Conservation (phyloP, 2,888 invertebrate species). For the Cecidostiba fungosa region DNA sequence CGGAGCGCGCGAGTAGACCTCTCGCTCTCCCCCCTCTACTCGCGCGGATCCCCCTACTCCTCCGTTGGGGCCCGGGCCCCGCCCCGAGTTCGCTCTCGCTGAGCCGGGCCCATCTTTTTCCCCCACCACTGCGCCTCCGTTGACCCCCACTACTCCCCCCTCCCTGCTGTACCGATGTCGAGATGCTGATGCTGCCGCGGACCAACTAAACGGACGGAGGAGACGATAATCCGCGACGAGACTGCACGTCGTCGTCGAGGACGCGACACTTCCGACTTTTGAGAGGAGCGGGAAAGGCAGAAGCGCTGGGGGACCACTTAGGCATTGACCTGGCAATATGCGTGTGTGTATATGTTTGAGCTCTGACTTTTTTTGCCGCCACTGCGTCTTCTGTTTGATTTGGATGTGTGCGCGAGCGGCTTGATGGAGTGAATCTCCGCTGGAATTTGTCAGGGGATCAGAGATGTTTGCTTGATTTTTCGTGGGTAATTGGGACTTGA, state of each 20-base stretch:
- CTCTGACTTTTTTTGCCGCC: conserved; percentile 41
- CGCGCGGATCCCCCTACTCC: background rate
- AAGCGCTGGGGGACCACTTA: conserved; percentile 34
- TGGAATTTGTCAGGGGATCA: conserved; percentile 18
- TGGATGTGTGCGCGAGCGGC: conserved; percentile 41
- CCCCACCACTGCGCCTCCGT: conserved; percentile 15
- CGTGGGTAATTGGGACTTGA: conserved; percentile 26
- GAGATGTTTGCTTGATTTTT: conserved; percentile 25
- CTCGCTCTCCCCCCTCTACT: conserved; percentile 22
- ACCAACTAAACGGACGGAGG: conserved; percentile 11
- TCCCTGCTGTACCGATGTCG: too few relatives aligned
- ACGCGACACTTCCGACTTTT: conserved; percentile 55
- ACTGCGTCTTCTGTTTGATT: conserved; percentile 39
- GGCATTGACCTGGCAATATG: conserved; percentile 16
- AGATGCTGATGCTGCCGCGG: background rate
- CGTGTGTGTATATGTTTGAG: background rate
- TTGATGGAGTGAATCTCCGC: conserved; percentile 34
- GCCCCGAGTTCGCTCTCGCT: conserved; percentile 73
- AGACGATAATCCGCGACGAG: conserved; percentile 59
- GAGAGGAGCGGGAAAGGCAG: conserved; percentile 33
- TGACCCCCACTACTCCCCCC: background rate
- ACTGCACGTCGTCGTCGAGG: conserved; percentile 60
- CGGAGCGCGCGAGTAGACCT: conserved; percentile 23
- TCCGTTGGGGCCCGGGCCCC: conserved; percentile 66
- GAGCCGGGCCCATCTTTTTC: conserved; percentile 66